A percentile compares a stretch with the other conserved stretches of the same genome.
phyloP scores from a whole-genome alignment of 2,797 vertebrate genomes.

The Alcedo atthis region DNA sequence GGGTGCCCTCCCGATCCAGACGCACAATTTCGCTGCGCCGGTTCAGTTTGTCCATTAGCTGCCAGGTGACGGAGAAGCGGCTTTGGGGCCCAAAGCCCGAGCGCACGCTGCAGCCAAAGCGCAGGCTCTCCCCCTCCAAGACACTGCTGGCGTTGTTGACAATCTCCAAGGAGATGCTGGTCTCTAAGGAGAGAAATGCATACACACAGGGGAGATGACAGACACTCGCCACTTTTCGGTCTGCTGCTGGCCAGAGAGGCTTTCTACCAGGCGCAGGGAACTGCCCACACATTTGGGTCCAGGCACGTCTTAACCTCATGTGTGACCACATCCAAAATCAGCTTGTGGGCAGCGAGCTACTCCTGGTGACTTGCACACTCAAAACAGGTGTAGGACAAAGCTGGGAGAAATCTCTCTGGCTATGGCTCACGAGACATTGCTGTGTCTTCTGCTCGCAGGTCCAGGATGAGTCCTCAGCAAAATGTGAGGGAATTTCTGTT shows the following conservation, averaged over 20 bases:
- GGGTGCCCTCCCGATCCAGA: slow-evolving; percentile 84
- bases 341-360: slow-evolving; percentile 57
- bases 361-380: slow-evolving; percentile 56
- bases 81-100: slow-evolving; percentile 77
- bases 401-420: slow-evolving; percentile 42
- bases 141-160: slow-evolving; percentile 87
- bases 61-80: slow-evolving; percentile 89
- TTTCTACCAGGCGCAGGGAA: slow-evolving; percentile 27
- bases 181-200: slow-evolving; percentile 83
- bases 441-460: slow-evolving; percentile 49
- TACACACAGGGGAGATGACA: slow-evolving; percentile 20
- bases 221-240: not conserved
- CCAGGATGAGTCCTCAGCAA: not conserved
- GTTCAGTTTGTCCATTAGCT: slow-evolving; percentile 84
- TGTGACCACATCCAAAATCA: slow-evolving; percentile 48
- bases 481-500: slow-evolving; percentile 14
- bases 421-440: not conserved
- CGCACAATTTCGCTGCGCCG: slow-evolving; percentile 84
- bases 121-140: slow-evolving; percentile 89
- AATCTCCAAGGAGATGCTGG: slow-evolving; percentile 91
- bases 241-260: slow-evolving; percentile 21
- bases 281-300: slow-evolving; percentile 48
- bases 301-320: slow-evolving; percentile 39
- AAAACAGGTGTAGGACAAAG: slow-evolving; percentile 26
- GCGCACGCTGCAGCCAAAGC: slow-evolving; percentile 86